A percentile compares a stretch with the other conserved stretches of the same genome.
phyloP scores from a whole-genome alignment of 2,113 vertebrate genomes.

The Stegastes partitus region DNA sequence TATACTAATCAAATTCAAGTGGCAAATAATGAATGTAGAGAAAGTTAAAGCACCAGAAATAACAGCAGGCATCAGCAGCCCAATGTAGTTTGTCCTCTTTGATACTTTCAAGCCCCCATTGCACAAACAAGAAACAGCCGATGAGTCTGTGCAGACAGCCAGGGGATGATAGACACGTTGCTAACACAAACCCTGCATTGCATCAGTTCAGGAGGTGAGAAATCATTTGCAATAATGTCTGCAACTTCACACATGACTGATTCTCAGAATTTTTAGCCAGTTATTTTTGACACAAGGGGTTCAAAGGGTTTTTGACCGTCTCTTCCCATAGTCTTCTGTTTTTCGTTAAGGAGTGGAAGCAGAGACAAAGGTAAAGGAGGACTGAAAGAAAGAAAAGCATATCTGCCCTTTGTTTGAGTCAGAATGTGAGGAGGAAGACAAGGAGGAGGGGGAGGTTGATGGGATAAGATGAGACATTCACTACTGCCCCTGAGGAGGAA shows the following conservation, averaged over 20 bases:
- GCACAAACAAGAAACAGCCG: constrained; percentile 1
- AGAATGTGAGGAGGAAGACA: constrained; percentile 26
- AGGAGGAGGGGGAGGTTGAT: constrained; percentile 51
- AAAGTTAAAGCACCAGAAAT: neutral
- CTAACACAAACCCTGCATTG: constrained; percentile 15
- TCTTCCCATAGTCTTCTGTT: neutral
- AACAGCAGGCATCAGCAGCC: no score
- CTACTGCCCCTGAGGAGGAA: constrained; percentile 53
- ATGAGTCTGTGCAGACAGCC: neutral
- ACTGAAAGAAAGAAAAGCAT: constrained; percentile 4
- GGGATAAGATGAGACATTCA: constrained; percentile 72
- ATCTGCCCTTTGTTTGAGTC: constrained; percentile 49
- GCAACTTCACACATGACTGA: neutral
- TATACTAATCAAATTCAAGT: neutral
- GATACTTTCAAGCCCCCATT: neutral
- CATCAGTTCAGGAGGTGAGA: constrained; percentile 47
- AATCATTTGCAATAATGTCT: constrained; percentile 17
- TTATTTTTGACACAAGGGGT: neutral
- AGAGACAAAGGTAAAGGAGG: constrained; percentile 5
- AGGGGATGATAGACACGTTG: constrained; percentile 1
- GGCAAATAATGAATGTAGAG: neutral
- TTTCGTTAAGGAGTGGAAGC: neutral
- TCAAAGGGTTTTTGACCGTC: constrained; percentile 1
- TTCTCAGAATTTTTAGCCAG: neutral
- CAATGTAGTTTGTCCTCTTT: neutral